Conservation (phyloP, 2,113 vertebrate species). For the Crotalus viridis region DNA sequence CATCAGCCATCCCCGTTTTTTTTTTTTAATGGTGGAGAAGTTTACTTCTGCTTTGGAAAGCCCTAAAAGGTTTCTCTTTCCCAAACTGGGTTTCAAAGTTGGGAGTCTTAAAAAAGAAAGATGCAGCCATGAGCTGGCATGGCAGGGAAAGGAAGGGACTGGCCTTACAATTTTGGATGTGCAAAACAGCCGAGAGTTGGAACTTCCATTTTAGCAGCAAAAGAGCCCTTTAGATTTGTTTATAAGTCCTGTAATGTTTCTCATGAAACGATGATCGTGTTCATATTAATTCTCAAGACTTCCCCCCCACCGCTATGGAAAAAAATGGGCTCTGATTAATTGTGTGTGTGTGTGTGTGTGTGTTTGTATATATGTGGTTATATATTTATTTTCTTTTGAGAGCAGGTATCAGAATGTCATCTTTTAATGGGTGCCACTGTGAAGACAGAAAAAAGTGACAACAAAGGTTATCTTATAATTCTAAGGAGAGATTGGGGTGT, state of each 20-base stretch:
- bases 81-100: constrained; percentile 1
- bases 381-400: not conserved
- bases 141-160: constrained; percentile 2
- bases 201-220: not conserved
- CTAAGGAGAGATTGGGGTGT: not conserved
- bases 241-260: not conserved
- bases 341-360: not conserved
- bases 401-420: not conserved
- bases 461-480: not conserved
- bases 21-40: not conserved
- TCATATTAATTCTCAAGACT: not conserved
- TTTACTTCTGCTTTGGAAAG: not conserved
- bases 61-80: not conserved
- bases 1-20: not conserved
- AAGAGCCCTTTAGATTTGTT: not conserved
- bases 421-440: not conserved
- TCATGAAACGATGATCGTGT: not conserved
- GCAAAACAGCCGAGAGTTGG: not conserved
- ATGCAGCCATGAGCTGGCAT: not conserved
- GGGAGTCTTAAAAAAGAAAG: not conserved
- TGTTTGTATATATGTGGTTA: no score
- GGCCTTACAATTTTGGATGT: not conserved
- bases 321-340: not conserved
- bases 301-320: no score
- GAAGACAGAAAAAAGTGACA: not conserved